A percentile compares a stretch with the other conserved stretches of the same genome.
These are phyloP conservation scores for Cecropterus lyciades DNA, from an alignment of 1,140 invertebrate species.

Conservation along the genomic window DNA sequence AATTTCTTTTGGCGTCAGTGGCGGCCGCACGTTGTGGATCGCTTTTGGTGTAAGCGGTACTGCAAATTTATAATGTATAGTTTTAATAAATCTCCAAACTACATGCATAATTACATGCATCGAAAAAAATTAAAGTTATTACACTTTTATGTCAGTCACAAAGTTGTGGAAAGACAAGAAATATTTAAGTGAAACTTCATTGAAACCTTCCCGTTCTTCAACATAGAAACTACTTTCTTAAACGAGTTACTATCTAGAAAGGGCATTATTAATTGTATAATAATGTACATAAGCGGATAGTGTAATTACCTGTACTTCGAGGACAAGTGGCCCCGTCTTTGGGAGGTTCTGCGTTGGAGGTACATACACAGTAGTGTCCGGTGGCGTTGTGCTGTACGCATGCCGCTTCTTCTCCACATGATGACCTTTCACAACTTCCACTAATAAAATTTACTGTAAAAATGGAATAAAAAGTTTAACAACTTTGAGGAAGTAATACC, in stretches of 20 bases:
- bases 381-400: slow-evolving; percentile 83
- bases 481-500: no score
- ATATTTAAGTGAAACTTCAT: no score
- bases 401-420: slow-evolving; percentile 86
- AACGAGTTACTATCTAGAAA: background rate
- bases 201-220: no score
- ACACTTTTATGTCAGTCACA: no score
- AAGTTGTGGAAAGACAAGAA: no score
- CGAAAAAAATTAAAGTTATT: no score
- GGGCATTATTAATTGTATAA: slow-evolving; percentile 31
- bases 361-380: slow-evolving; percentile 87
- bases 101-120: no score
- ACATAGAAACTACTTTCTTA: background rate
- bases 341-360: slow-evolving; percentile 86
- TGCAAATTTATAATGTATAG: slow-evolving; percentile 58
- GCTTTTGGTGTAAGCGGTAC: slow-evolving; percentile 85
- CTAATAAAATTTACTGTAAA: slow-evolving; percentile 63
- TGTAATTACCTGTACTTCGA: slow-evolving; percentile 77
- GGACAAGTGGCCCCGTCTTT: slow-evolving; percentile 87
- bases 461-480: background rate
- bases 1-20: slow-evolving; percentile 84
- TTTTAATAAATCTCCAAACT: background rate
- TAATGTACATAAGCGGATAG: slow-evolving; percentile 6
- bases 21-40: slow-evolving; percentile 86
- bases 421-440: slow-evolving; percentile 80